Base-by-base conservation (phyloP, 2,888 invertebrate genomes). In the Schizotus pectinicornis region DNA sequence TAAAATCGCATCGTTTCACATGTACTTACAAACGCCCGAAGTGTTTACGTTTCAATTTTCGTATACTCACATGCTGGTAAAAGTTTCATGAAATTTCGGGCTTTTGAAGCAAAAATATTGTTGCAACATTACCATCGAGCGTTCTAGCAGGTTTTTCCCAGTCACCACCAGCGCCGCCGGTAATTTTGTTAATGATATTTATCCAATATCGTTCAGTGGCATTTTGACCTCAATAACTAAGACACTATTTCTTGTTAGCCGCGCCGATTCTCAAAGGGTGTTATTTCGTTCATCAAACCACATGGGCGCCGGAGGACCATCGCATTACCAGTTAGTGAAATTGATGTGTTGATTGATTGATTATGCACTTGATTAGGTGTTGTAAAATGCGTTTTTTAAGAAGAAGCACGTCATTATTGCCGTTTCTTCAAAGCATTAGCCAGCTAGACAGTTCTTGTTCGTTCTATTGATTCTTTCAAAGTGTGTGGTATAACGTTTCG, bases 271-370 rank as follows among this genome's bases (percentile, higher is more conserved):
- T 62, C 88, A 88, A 80, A 84, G 90, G 74, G 89, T 89, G 73
- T 84, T 89, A 80, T 90, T 87, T 83, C 85, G 86, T 77, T 85
- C 86, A 73, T 85, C 87, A 73, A 89, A 89, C 82, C 89, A 88
- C 80, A 86, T 88, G 87, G 83, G 85, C 69, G 82, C 85, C 66
- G 83, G 82, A 75, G 85, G 83, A 79, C 82, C 86, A 74, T 83
- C 86, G 74, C 85, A 88, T 84, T 88, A 86, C 80, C 88, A 87
- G 90, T 90, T 85, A 89, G 88, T 87, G 74, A 45, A 47, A 49
- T 58, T 51, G 38, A 56, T 59, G 55, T 59, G 47, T 46, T 22
- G 22, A 22, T 22, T 22, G 22, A 22, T 22, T 50, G 50, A 46
- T 58, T 58, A 48, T 48, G 38, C 56, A 55, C 59, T 22, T 22